Evolutionary conservation across 2,888 invertebrate species (phyloP).

Genomic region (Iphiclides podalirius): DNA sequence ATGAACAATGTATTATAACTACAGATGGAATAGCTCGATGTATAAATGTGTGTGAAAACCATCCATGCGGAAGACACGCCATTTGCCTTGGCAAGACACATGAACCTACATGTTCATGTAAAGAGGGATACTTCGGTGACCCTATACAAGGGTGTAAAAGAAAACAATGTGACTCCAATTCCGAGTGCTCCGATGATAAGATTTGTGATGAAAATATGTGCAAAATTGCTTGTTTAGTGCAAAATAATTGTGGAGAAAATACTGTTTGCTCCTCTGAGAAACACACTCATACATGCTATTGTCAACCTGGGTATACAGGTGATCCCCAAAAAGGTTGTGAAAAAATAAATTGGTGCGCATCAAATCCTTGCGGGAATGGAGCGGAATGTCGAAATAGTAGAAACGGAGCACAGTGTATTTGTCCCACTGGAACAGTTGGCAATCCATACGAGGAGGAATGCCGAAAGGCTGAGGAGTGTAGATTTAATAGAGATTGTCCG

Average conservation of each 20-base stretch:
- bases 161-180: conserved; percentile 86
- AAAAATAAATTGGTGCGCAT: conserved; percentile 88
- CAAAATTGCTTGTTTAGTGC: conserved; percentile 90
- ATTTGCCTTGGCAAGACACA: conserved; percentile 88
- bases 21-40: conserved; percentile 88
- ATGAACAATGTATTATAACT: conserved; percentile 85
- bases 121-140: conserved; percentile 89
- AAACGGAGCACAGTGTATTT: conserved; percentile 89
- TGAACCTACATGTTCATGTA: conserved; percentile 87
- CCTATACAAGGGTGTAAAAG: conserved; percentile 89
- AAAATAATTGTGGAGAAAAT: conserved; percentile 92
- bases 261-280: conserved; percentile 91
- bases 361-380: conserved; percentile 89
- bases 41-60: conserved; percentile 85
- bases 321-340: conserved; percentile 86
- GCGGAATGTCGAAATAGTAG: conserved; percentile 89
- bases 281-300: conserved; percentile 87
- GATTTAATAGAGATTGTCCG: conserved; percentile 89
- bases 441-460: conserved; percentile 93
- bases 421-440: conserved; percentile 89
- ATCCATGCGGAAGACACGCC: conserved; percentile 90
- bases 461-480: conserved; percentile 89
- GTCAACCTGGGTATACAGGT: conserved; percentile 93
- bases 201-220: conserved; percentile 91
- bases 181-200: conserved; percentile 90